Evolutionary conservation across 2,113 vertebrate species (phyloP).

Genomic region (Coregonus clupeaformis): DNA sequence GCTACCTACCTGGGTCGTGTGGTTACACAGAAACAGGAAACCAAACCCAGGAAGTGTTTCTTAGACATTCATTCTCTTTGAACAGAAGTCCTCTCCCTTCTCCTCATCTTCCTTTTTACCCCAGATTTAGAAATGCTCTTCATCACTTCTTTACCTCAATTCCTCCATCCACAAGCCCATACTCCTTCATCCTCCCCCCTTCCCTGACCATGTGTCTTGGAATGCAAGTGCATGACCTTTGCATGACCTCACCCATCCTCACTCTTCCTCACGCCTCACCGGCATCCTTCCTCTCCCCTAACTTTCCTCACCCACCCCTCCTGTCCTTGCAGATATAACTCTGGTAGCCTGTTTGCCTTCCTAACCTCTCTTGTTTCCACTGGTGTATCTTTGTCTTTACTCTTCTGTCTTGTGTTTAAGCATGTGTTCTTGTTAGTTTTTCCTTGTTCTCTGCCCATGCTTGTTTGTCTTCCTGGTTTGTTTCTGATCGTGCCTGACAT

Average conservation of each 20-base stretch:
- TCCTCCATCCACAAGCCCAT: neutral
- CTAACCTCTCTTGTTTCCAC: constrained; percentile 25
- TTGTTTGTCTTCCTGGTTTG: constrained; percentile 40
- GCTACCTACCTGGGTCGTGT: neutral
- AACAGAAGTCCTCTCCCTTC: constrained; percentile 34
- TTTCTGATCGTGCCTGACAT: constrained; percentile 22
- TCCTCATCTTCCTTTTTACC: constrained; percentile 34
- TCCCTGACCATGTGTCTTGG: neutral
- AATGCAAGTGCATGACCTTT: neutral
- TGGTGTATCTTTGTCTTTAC: constrained; percentile 30
- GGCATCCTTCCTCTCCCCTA: constrained; percentile 1
- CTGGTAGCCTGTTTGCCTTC: constrained; percentile 27
- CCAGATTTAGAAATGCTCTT: constrained; percentile 28
- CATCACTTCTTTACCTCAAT: neutral
- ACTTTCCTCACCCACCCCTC: constrained; percentile 12
- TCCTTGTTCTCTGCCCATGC: constrained; percentile 41
- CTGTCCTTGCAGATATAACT: neutral
- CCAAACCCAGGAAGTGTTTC: constrained; percentile 15
- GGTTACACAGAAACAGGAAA: neutral
- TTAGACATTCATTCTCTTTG: constrained; percentile 21
- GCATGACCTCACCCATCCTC: neutral
- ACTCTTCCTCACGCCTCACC: constrained; percentile 8
- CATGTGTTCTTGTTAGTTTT: constrained; percentile 46
- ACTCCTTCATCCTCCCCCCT: neutral
- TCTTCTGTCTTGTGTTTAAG: constrained; percentile 41